These are phyloP conservation scores for Papilio protenor DNA, from an alignment of 2,888 invertebrate species.

Conservation along the genomic window DNA sequence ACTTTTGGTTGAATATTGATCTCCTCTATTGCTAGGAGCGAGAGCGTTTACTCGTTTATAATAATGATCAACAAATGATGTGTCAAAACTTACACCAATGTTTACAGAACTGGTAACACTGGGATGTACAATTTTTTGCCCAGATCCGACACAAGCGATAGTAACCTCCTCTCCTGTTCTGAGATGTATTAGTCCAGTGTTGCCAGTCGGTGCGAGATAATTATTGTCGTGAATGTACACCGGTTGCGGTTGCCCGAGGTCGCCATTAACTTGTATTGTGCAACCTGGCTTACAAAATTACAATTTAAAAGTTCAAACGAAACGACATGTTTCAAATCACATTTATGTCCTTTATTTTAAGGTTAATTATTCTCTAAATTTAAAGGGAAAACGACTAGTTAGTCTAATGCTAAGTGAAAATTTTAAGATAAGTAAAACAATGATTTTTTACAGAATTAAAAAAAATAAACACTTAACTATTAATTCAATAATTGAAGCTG, in stretches of 20 bases:
- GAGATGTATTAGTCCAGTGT: slow-evolving; percentile 63
- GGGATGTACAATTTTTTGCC: slow-evolving; percentile 65
- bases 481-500: not conserved
- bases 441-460: too few relatives aligned
- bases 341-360: not conserved
- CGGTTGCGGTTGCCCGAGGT: slow-evolving; percentile 84
- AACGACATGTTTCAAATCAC: not conserved
- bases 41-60: not conserved
- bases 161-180: slow-evolving; percentile 64
- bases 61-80: not conserved
- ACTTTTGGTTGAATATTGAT: not conserved
- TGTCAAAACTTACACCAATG: slow-evolving; percentile 60
- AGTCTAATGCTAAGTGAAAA: not conserved
- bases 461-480: too few relatives aligned
- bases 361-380: not conserved
- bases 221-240: slow-evolving; percentile 76
- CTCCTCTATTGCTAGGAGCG: not conserved
- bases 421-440: not conserved
- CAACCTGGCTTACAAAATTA: slow-evolving; percentile 63
- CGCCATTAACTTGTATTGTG: slow-evolving; percentile 74
- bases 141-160: slow-evolving; percentile 68
- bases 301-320: slow-evolving; percentile 18
- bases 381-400: not conserved
- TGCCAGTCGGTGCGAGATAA: slow-evolving; percentile 66
- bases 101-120: slow-evolving; percentile 57